Evolutionary conservation across 1,140 invertebrate genomes (phyloP).

Genomic region (Pseudomyrmex pallidus): DNA sequence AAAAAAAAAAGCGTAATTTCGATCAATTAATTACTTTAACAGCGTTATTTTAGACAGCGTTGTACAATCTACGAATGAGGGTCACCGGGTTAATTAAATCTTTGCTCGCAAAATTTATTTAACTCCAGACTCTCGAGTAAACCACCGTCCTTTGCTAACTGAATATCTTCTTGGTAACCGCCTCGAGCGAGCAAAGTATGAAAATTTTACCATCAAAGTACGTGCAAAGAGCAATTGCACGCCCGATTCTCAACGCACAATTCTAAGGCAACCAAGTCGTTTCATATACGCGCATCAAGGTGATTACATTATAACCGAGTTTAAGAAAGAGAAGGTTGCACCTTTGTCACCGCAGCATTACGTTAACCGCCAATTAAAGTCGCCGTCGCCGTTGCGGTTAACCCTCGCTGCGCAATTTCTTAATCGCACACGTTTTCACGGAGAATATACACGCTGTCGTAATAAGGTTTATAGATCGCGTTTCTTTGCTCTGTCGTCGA

Average conservation of each 20-base stretch:
- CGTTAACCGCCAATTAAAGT: constrained; percentile 70
- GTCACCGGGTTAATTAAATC: too few species aligned
- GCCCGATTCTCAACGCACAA: constrained; percentile 17
- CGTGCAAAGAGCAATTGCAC: not conserved
- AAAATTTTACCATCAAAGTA: constrained; percentile 5
- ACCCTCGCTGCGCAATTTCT: constrained; percentile 69
- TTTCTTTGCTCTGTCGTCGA: constrained; percentile 1
- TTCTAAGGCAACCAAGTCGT: constrained; percentile 1
- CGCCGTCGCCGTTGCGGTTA: constrained; percentile 59
- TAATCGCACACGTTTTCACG: constrained; percentile 68
- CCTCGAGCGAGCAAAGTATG: not conserved
- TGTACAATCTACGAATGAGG: too few species aligned
- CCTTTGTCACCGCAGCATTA: constrained; percentile 58
- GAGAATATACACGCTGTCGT: constrained; percentile 45
- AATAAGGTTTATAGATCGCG: constrained; percentile 44
- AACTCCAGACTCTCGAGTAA: too few species aligned
- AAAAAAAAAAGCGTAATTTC: not conserved
- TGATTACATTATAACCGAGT: constrained; percentile 41
- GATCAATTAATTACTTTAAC: not conserved
- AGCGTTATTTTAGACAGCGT: too few species aligned
- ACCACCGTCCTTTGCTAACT: too few species aligned
- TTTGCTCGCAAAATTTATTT: too few species aligned
- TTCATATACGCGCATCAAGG: constrained; percentile 38
- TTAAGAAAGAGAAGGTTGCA: constrained; percentile 24
- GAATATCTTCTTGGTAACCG: not conserved